A percentile compares a stretch with the other conserved stretches of the same genome.
Conservation (phyloP, 2,113 vertebrate species). For the Psilopsiagon aymara region DNA sequence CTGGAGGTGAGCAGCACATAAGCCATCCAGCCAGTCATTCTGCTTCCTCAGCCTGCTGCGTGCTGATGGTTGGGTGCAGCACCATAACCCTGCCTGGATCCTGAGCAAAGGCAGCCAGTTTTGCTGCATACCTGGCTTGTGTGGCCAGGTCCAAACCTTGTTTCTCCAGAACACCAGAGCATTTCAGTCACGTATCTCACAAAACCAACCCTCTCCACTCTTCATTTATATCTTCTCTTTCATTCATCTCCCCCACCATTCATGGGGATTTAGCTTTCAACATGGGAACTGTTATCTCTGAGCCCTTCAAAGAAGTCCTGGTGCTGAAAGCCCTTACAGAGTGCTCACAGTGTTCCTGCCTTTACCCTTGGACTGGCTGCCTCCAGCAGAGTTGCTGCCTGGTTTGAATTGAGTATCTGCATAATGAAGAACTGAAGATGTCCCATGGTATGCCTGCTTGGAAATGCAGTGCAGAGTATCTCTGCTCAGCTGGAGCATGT, state of each 20-base stretch:
- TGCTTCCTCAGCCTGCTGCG: neutral
- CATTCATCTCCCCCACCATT: neutral
- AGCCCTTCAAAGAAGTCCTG: neutral
- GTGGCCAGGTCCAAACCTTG: neutral
- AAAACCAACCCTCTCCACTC: neutral
- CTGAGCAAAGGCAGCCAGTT: neutral
- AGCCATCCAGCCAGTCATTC: neutral
- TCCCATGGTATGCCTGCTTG: fast-evolving
- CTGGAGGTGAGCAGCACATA: fast-evolving
- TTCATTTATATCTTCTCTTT: neutral
- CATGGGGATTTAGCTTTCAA: neutral
- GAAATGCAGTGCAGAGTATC: fast-evolving
- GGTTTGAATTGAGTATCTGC: neutral
- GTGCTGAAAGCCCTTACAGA: neutral
- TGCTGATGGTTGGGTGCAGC: neutral
- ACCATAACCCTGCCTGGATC: neutral
- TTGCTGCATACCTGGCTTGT: neutral
- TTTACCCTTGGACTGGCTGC: fast-evolving
- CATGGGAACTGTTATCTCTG: fast-evolving
- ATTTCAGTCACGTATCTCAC: neutral
- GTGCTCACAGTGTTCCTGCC: neutral
- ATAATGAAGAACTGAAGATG: neutral
- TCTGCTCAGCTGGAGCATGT: neutral
- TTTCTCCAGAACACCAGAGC: neutral
- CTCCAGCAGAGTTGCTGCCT: neutral